Base-by-base conservation (phyloP, 2,888 invertebrate genomes). In the Macrosiphum euphorbiae region DNA sequence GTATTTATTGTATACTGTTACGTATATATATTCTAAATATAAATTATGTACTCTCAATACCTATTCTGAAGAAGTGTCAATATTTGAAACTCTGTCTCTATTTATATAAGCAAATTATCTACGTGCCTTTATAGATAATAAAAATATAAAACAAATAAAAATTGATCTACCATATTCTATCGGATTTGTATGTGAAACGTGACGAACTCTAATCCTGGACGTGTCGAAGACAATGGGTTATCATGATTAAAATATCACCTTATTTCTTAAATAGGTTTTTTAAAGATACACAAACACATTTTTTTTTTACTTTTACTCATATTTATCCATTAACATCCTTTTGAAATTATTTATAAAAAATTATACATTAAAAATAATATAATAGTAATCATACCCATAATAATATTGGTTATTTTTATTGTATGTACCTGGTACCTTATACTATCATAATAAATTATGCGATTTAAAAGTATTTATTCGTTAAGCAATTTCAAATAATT, bases 201-300 rank as follows among this genome's bases (percentile, higher is more conserved):
- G 61, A 92, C 61, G 16, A 24, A 86, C n/a, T 91, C 44, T 91
- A 11, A n/a, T 47, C 44, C n/a, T 47, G 52, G 11, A 91, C 91
- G 91, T 91, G 91, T 86, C 58, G 26, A 58, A 86, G 55, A 91
- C 91, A 91, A 91, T 91, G 24, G 58, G 5, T 28, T 26, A 41
- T 90, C n/a, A n/a, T 24, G 35, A 47, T 47, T 90, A 4, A 78
- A 50, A 35, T 67, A 24, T 90, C 20, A 35, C 44, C 7, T 24
- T 44, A 89, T 28, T 58, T 61, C 28, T 44, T 28, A 89, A 61
- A 89, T 41, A 3, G 47, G 20, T 88, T 88, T 50, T 52, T 24
- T 44, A 44, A 87, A 35, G 35, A 16, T 35, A 67, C 16, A 35
- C 20, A 55, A 55, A 55, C 7, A 24, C 7, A 16, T n/a, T n/a